Evolutionary conservation across 2,888 invertebrate genomes (phyloP).

Genomic region (Tanaodytes sp.): DNA sequence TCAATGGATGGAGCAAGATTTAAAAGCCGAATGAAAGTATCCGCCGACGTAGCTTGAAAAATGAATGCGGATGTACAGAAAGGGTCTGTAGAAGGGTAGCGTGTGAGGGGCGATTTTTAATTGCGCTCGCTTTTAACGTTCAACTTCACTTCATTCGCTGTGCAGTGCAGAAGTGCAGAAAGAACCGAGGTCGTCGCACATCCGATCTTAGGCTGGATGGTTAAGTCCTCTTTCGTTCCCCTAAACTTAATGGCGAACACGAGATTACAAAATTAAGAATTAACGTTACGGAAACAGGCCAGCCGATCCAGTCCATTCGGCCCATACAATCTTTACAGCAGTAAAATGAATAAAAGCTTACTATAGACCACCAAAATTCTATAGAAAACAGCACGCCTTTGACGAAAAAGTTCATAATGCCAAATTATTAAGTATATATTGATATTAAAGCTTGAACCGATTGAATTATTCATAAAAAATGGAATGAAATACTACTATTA

Average conservation of each 20-base stretch:
- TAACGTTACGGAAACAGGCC: conserved; percentile 63
- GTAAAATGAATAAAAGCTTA: no score
- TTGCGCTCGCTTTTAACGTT: conserved; percentile 67
- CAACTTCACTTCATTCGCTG: conserved; percentile 62
- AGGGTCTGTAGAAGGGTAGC: conserved; percentile 44
- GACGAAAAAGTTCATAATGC: no score
- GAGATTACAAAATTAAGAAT: conserved; percentile 70
- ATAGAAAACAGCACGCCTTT: no score
- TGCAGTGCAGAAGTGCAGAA: conserved; percentile 50
- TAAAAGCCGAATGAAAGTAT: conserved; percentile 62
- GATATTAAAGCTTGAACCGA: no score
- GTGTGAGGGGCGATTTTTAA: conserved; percentile 63
- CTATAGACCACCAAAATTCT: no score
- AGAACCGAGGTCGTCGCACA: conserved; percentile 23
- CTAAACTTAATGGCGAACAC: conserved; percentile 63
- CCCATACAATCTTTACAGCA: conserved; percentile 21
- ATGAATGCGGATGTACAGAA: conserved; percentile 64
- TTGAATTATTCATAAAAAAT: no score
- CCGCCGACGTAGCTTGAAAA: conserved; percentile 66
- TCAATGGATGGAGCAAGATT: conserved; percentile 59
- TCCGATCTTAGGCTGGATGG: conserved; percentile 50
- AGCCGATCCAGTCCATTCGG: no score
- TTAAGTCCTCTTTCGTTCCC: conserved; percentile 59
- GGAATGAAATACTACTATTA: no score
- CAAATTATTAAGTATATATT: no score